Base-by-base conservation (phyloP, 2,888 invertebrate species). In the Brachyptera risi region DNA sequence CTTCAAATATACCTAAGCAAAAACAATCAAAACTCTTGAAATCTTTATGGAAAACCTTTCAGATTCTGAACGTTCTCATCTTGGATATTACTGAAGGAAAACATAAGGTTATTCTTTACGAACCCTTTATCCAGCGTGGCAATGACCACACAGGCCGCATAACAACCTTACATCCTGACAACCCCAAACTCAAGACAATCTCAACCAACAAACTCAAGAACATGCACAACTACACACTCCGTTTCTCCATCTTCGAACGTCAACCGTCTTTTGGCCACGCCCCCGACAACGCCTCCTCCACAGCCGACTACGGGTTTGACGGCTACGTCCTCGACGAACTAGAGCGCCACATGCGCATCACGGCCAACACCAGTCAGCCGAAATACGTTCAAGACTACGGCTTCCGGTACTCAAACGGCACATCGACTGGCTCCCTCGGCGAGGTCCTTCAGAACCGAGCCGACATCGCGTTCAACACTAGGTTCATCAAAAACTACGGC, bases 391-490 rank as follows among this genome's bases (percentile, higher is more conserved):
- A 31, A 13, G 50, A 27, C 49, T 64, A 59, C 44, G 76, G 76
- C 0, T 69, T 71, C 5, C 71, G 70, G 3, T 54, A 37, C 37
- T 1, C 17, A 1, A 73, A 76, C 65, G 76, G 76, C 0, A 71
- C 73, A 0, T 74, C 68, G 11, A 72, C 68, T 38, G 76, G 74
- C 1, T 71, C 72, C 21, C 68, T 77, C 49, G 76, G 74, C 5
- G 73, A 76, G 54, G 68, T 78, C 0, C 69, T 74, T 1, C 68
- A 71, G 37, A 67, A 71, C 27, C 66, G 68, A 61, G 71, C 73
- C 1, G 74, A 77, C 57, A 68, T 77, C 4, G 72, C 76, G 23
- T 73, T 72, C 23, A 78, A 79, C 62, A 72, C 73, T 1, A 70
- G 77, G 60, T 79, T 76, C 67, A 60, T 76, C 15, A 71, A 71